phyloP scores from a whole-genome alignment of 2,113 vertebrate species.

The Butorides virescens region DNA sequence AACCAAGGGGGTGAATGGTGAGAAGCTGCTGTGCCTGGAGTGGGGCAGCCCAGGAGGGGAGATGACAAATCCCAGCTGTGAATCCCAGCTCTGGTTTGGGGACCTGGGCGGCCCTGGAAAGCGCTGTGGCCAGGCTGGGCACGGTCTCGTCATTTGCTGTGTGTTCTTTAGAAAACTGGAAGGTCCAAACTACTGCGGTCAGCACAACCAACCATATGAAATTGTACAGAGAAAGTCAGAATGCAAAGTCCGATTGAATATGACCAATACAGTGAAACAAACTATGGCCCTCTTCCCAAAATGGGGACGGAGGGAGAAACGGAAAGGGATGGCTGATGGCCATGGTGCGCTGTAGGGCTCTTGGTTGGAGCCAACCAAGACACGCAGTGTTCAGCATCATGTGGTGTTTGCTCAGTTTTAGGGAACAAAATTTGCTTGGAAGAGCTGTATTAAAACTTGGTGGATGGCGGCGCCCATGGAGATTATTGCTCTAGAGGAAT shows the following conservation, averaged over 20 bases:
- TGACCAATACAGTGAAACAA: not conserved
- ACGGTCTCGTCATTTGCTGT: not conserved
- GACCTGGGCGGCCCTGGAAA: not conserved
- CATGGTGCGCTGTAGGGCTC: fast-evolving
- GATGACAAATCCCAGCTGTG: not conserved
- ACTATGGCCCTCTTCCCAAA: not conserved
- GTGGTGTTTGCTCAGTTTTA: not conserved
- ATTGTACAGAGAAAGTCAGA: not conserved
- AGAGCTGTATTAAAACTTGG: not conserved
- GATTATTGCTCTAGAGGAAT: not conserved
- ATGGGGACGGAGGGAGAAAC: fast-evolving
- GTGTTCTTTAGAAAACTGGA: not conserved
- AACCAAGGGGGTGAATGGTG: not conserved
- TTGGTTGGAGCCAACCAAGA: not conserved
- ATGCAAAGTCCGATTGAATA: not conserved
- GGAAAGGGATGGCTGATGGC: not conserved
- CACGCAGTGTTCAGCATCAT: fast-evolving
- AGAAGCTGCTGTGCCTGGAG: not conserved
- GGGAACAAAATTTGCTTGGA: not conserved
- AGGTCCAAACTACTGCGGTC: not conserved
- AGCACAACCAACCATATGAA: fast-evolving
- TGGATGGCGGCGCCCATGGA: fast-evolving
- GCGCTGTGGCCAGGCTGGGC: not conserved
- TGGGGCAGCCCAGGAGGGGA: not conserved
- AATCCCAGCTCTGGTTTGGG: not conserved